phyloP scores from a whole-genome alignment of 1,140 invertebrate genomes.

The Microvelia longipes region DNA sequence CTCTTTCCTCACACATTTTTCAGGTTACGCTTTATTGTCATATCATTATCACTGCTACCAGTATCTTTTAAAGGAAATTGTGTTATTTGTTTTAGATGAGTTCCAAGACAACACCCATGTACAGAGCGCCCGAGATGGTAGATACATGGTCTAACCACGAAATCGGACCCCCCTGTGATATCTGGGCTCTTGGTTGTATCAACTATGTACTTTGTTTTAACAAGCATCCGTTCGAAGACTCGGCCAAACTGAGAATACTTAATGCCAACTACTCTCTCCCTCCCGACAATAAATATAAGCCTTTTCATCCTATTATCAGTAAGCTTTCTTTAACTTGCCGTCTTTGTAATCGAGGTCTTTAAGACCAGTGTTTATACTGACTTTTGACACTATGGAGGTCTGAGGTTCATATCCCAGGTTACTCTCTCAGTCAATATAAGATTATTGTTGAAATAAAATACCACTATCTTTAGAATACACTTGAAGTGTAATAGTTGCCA shows the following conservation, averaged over 20 bases:
- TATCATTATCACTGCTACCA: too few relatives aligned
- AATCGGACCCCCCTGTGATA: conserved; percentile 74
- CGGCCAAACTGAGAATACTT: conserved; percentile 84
- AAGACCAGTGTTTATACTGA: too few relatives aligned
- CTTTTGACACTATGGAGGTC: too few relatives aligned
- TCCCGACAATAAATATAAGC: conserved; percentile 58
- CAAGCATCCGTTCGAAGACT: conserved; percentile 94
- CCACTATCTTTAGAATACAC: too few relatives aligned
- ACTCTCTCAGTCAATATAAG: too few relatives aligned
- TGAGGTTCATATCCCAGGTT: too few relatives aligned
- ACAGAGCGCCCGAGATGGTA: conserved; percentile 86
- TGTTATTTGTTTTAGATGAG: conserved; percentile 36
- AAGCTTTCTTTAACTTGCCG: conserved; percentile 29
- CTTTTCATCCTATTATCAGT: conserved; percentile 84
- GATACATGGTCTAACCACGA: conserved; percentile 94
- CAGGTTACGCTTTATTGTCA: too few relatives aligned
- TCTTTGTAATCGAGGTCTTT: too few relatives aligned
- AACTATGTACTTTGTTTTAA: conserved; percentile 83
- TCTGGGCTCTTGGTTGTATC: conserved; percentile 96
- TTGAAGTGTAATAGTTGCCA: too few relatives aligned
- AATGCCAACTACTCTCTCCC: conserved; percentile 89
- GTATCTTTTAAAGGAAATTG: too few relatives aligned
- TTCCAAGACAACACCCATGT: conserved; percentile 71
- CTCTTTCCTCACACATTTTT: too few relatives aligned
- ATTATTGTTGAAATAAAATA: too few relatives aligned